phyloP scores from a whole-genome alignment of 2,888 invertebrate species.

The Fragum sueziense region DNA sequence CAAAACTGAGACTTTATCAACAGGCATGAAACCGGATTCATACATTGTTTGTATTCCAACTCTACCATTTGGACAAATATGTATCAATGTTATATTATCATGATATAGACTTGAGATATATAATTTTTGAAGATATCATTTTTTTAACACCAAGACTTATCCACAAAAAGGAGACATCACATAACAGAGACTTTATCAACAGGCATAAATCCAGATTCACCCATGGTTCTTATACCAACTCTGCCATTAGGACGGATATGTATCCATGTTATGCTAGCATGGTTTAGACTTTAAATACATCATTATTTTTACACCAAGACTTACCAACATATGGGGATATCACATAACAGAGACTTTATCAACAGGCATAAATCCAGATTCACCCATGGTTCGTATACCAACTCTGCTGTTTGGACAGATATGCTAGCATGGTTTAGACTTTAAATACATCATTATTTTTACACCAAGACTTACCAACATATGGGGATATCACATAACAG shows the following conservation, averaged over 20 bases:
- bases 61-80: no score
- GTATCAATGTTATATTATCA: no score
- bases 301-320: no score
- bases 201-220: constrained; percentile 96
- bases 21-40: no score
- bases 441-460: no score
- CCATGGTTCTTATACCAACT: constrained; percentile 90
- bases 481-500: constrained; percentile 60
- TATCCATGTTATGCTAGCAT: constrained; percentile 96
- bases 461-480: background rate
- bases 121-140: no score
- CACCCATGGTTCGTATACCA: constrained; percentile 90
- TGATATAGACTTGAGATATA: no score
- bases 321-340: background rate
- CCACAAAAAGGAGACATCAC: no score
- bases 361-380: constrained; percentile 94
- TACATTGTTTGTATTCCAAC: no score
- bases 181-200: constrained; percentile 84
- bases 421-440: constrained; percentile 94
- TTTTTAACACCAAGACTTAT: no score
- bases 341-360: constrained; percentile 83
- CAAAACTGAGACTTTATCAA: no score
- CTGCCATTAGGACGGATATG: constrained; percentile 92
- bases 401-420: constrained; percentile 94
- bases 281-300: constrained; percentile 93